Evolutionary conservation across 1,140 invertebrate genomes (phyloP).

Genomic region (Colletes gigas): DNA sequence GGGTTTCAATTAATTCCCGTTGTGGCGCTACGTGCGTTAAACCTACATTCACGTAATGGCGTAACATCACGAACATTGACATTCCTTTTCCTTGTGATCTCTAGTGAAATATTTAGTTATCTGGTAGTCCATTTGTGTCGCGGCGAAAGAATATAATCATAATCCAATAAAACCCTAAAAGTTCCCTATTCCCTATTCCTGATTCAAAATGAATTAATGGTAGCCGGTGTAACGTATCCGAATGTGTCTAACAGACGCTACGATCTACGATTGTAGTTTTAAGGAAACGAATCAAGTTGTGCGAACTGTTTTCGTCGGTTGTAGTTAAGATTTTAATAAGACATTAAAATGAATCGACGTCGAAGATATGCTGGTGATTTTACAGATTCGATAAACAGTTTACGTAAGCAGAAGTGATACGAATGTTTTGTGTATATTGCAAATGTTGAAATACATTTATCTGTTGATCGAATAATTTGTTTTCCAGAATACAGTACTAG

Average conservation of each 20-base stretch:
- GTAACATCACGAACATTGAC: no score
- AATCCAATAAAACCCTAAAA: no score
- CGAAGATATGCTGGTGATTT: slow-evolving; percentile 52
- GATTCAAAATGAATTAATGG: slow-evolving; percentile 28
- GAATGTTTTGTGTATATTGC: background rate
- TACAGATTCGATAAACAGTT: slow-evolving; percentile 41
- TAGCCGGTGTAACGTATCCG: background rate
- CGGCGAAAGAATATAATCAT: no score
- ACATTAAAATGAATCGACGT: slow-evolving; percentile 37
- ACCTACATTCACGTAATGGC: no score
- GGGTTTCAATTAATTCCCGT: no score
- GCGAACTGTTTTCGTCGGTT: background rate
- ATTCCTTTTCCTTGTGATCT: no score
- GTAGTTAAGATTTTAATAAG: background rate
- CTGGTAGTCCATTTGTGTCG: no score
- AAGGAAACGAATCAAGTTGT: background rate
- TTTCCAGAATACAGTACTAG: slow-evolving; percentile 20
- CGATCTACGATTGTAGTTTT: background rate
- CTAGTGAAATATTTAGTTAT: no score
- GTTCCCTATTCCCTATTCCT: background rate
- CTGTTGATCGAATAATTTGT: background rate
- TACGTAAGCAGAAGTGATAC: slow-evolving; percentile 45
- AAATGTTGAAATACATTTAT: background rate
- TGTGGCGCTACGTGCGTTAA: no score
- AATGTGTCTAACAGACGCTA: background rate